Conservation (phyloP, 2,113 vertebrate genomes). For the Paedocypris sp. region DNA sequence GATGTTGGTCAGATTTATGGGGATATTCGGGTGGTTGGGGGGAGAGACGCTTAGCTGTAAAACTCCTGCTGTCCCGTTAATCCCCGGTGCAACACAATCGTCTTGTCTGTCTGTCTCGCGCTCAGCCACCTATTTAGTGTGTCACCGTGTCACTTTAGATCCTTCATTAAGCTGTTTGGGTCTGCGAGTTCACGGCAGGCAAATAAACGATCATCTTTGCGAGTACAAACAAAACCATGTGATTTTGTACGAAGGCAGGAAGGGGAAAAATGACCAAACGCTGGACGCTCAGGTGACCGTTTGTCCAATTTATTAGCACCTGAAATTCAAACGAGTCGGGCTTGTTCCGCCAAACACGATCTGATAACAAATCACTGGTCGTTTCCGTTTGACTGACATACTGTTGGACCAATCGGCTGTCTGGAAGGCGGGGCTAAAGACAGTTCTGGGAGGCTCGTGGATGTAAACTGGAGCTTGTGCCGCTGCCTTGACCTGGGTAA, state of each 20-base stretch:
- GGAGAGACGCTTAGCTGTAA: slow-evolving; percentile 28
- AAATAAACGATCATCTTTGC: neutral
- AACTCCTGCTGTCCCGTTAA: slow-evolving; percentile 34
- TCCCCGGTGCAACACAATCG: slow-evolving; percentile 18
- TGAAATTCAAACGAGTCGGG: neutral
- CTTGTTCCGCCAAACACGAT: slow-evolving; percentile 3
- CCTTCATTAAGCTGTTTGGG: slow-evolving; percentile 1
- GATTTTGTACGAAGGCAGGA: too few relatives aligned
- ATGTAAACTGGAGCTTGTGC: slow-evolving; percentile 26
- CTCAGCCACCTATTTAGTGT: slow-evolving; percentile 9
- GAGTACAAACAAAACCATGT: neutral
- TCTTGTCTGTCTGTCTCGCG: neutral
- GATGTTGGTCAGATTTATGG: slow-evolving; percentile 37
- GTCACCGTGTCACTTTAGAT: slow-evolving; percentile 15
- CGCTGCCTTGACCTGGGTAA: neutral
- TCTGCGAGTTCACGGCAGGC: neutral
- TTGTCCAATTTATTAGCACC: neutral
- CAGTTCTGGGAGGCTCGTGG: slow-evolving; percentile 24
- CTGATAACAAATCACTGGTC: slow-evolving; percentile 10
- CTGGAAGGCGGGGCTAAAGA: slow-evolving; percentile 11
- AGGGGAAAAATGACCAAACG: too few relatives aligned
- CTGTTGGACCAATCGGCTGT: slow-evolving; percentile 7
- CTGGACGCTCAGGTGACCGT: neutral
- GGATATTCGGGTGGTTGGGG: slow-evolving; percentile 19
- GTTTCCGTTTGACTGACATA: neutral